Evolutionary conservation across 2,888 invertebrate genomes (phyloP), one percentile per base, ranked within the genome.

Genomic region (Pseudoips prasinana): DNA sequence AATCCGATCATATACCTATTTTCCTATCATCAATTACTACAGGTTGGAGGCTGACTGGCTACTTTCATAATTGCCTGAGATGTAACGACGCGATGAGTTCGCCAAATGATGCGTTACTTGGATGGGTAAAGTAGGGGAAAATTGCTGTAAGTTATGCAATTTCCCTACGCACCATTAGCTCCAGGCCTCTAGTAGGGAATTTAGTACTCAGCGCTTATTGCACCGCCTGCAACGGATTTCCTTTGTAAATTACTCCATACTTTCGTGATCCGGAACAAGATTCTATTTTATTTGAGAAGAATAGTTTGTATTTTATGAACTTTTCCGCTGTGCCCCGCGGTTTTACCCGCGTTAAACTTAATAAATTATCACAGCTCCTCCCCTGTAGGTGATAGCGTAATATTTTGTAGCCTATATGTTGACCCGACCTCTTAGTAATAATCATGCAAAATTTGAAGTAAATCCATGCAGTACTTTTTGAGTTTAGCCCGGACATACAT

Each of bases 121-220:
- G 58, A 59, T 55, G 52, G 57, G 68, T 59, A 69, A 73, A 77
- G 65, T 73, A 68, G 68, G 63, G 69, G 77, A 76, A 82, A 83
- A 83, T 84, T 80, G 79, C 73, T 69, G 59, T 74, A 79, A 82
- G 75, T 81, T 83, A 84, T 82, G 78, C 81, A 82, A 81, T 84
- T 77, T 65, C 52, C 51, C 58, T 63, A 75, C 77, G 76, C 76
- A 75, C 73, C 82, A 84, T 83, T 84, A 82, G 77, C 73, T 62
- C 27, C 68, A 63, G 64, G 58, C 56, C 58, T 58, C 60, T 64
- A 71, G 68, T 63, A 55, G 66, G 60, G 71, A 70, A 69, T 74
- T 76, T 72, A 74, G 65, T 73, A 62, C 70, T 74, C 62, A 61
- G 52, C 59, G 68, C 64, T 67, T 64, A 75, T 70, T 76, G 73